phyloP scores from a whole-genome alignment of 2,888 invertebrate species.

The Ennomos fuscantarius region DNA sequence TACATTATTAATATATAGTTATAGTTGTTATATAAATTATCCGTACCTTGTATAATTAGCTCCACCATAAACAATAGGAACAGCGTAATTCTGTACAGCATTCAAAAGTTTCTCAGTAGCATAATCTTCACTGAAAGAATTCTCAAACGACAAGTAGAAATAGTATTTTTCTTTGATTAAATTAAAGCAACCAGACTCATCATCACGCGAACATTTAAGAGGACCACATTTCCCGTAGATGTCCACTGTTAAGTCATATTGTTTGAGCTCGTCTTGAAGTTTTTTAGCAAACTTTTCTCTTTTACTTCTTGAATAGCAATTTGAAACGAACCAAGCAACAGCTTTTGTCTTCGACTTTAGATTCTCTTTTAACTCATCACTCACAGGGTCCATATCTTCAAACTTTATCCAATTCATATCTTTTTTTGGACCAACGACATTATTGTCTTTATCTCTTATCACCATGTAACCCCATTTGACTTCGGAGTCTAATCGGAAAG shows the following conservation, averaged over 20 bases:
- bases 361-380: slow-evolving; percentile 42
- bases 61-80: slow-evolving; percentile 88
- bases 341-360: slow-evolving; percentile 50
- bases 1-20: background rate
- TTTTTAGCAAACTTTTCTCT: slow-evolving; percentile 42
- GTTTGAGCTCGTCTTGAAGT: slow-evolving; percentile 41
- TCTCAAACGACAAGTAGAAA: slow-evolving; percentile 65
- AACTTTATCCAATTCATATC: slow-evolving; percentile 55
- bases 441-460: slow-evolving; percentile 48
- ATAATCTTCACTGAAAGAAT: slow-evolving; percentile 59
- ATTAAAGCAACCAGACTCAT: slow-evolving; percentile 42
- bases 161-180: slow-evolving; percentile 53
- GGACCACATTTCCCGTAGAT: slow-evolving; percentile 57
- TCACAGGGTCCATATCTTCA: slow-evolving; percentile 53
- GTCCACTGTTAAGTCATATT: slow-evolving; percentile 51
- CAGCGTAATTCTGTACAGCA: slow-evolving; percentile 79
- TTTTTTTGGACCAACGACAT: slow-evolving; percentile 53
- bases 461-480: slow-evolving; percentile 63
- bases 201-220: slow-evolving; percentile 43
- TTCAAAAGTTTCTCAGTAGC: slow-evolving; percentile 61
- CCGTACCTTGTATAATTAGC: slow-evolving; percentile 81
- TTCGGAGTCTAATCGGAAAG: slow-evolving; percentile 65
- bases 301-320: slow-evolving; percentile 48
- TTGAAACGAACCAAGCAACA: slow-evolving; percentile 59
- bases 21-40: background rate